Percentiles rank a stretch among this genome's conserved stretches.
Evolutionary conservation across 2,797 vertebrate species (phyloP).

Genomic region (Chelonia mydas): DNA sequence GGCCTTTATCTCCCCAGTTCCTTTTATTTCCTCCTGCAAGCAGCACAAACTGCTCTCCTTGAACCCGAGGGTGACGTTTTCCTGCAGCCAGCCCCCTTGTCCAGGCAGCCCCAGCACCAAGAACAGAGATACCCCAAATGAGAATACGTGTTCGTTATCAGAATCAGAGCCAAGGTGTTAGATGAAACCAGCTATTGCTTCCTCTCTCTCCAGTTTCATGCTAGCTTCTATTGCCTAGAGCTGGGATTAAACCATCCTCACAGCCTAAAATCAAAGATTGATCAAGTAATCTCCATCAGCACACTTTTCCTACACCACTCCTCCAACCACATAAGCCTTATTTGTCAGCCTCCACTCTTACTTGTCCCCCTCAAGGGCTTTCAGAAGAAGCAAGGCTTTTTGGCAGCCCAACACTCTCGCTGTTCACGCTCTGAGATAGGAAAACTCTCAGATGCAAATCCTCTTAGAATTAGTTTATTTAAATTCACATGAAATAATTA

Average conservation of each 20-base stretch:
- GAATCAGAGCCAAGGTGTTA: neutral
- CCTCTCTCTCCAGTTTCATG: neutral
- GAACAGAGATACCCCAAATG: neutral
- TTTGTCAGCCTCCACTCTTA: neutral
- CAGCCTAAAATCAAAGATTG: neutral
- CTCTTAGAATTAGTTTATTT: neutral
- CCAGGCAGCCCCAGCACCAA: neutral
- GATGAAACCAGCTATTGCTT: neutral
- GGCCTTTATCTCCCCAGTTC: neutral
- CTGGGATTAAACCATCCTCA: neutral
- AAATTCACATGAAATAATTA: neutral
- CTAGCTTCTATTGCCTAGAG: neutral
- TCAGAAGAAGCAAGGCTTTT: neutral
- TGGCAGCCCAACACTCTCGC: neutral
- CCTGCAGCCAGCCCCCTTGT: neutral
- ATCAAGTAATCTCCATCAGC: neutral
- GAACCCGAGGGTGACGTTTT: accelerated
- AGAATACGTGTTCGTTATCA: neutral
- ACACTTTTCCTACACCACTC: neutral
- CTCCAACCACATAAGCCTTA: neutral
- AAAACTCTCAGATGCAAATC: neutral
- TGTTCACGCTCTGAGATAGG: neutral
- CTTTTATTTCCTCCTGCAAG: neutral
- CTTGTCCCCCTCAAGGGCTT: neutral
- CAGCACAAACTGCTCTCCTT: neutral